A percentile compares a stretch with the other conserved stretches of the same genome.
Evolutionary conservation across 1,140 invertebrate genomes (phyloP).

Genomic region (Eriosoma lanigerum): DNA sequence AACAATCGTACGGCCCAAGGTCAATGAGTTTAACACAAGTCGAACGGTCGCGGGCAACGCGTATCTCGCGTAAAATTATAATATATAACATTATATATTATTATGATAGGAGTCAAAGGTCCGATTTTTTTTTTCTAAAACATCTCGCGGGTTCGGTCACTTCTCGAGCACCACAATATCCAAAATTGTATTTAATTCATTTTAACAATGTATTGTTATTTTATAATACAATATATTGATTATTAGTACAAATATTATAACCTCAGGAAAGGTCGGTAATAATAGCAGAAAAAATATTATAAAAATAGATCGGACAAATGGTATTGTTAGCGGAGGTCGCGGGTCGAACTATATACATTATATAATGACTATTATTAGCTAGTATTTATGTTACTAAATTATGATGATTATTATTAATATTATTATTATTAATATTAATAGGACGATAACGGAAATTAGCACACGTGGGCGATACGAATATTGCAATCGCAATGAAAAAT

Average conservation of each 20-base stretch:
- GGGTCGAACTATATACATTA: not conserved
- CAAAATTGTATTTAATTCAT: too few relatives aligned
- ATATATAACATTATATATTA: not conserved
- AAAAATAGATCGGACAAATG: not conserved
- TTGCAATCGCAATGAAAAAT: too few relatives aligned
- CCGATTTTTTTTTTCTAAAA: not conserved
- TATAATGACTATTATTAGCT: too few relatives aligned
- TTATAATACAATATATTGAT: too few relatives aligned
- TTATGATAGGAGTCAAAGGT: conserved; percentile 37
- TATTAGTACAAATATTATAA: too few relatives aligned
- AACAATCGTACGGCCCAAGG: conserved; percentile 25
- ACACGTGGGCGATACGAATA: too few relatives aligned
- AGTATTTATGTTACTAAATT: too few relatives aligned
- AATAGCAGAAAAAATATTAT: not conserved
- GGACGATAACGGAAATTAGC: conserved; percentile 7
- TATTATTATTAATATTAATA: too few relatives aligned
- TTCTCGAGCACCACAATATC: too few relatives aligned
- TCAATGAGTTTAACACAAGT: conserved; percentile 20
- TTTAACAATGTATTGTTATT: too few relatives aligned
- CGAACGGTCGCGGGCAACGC: not conserved
- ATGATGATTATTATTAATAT: too few relatives aligned
- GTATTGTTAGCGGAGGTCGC: not conserved
- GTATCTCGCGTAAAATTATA: too few relatives aligned
- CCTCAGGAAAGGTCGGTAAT: not conserved
- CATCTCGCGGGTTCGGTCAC: not conserved